Evolutionary conservation across 2,888 invertebrate species (phyloP).

Genomic region (Hedya salicella): DNA sequence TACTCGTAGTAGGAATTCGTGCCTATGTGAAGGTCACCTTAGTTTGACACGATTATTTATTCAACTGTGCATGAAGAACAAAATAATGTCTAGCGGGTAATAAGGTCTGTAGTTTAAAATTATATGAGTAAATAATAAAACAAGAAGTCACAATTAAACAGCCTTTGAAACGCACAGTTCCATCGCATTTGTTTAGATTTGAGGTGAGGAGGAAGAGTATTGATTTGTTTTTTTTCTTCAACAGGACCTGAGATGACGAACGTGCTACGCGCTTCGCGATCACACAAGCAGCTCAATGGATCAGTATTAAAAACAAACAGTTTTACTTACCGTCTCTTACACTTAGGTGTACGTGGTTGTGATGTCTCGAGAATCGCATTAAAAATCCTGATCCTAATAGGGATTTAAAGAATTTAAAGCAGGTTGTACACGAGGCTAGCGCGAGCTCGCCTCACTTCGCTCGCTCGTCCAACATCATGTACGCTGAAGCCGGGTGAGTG

Average conservation of each 20-base stretch:
- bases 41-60: too few relatives aligned
- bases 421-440: conserved; percentile 66
- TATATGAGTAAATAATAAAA: too few relatives aligned
- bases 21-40: too few relatives aligned
- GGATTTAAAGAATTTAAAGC: conserved; percentile 47
- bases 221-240: conserved; percentile 29
- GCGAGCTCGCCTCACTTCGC: conserved; percentile 60
- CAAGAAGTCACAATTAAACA: too few relatives aligned
- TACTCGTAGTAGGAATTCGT: too few relatives aligned
- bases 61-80: too few relatives aligned
- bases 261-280: background rate
- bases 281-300: conserved; percentile 23
- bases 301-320: conserved; percentile 33
- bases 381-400: conserved; percentile 8
- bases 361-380: conserved; percentile 46
- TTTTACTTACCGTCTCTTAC: background rate
- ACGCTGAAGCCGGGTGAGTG: conserved; percentile 52
- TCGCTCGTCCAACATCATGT: conserved; percentile 50
- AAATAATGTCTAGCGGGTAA: too few relatives aligned
- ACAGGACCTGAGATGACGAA: conserved; percentile 37
- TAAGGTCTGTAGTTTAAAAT: too few relatives aligned
- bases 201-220: too few relatives aligned
- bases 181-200: too few relatives aligned
- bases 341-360: conserved; percentile 54
- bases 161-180: too few relatives aligned